phyloP scores from a whole-genome alignment of 2,797 vertebrate species.

The Sebastes wilsoni region DNA sequence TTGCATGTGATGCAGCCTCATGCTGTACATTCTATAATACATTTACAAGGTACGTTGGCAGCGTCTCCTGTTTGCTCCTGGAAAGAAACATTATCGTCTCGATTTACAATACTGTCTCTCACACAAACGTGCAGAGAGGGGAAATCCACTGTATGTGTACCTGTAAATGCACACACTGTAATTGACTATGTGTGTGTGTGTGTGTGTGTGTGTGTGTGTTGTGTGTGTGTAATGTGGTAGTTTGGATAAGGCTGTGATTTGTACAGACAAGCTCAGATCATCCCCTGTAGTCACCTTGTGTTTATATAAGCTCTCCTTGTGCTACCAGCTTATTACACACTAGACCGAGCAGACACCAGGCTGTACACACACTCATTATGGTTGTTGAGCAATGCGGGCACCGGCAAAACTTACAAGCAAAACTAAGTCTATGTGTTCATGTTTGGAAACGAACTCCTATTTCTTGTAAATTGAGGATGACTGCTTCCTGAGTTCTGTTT shows the following conservation, averaged over 20 bases:
- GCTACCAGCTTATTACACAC: background rate
- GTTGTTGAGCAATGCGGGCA: background rate
- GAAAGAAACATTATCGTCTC: background rate
- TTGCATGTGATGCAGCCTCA: background rate
- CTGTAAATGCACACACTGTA: background rate
- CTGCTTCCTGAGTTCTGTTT: background rate
- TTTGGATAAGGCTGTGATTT: background rate
- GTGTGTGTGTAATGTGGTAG: background rate
- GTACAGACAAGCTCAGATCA: slow-evolving; percentile 19
- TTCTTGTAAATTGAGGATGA: background rate
- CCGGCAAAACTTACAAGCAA: background rate
- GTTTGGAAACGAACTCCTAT: background rate
- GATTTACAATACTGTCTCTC: background rate
- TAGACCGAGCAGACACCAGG: background rate
- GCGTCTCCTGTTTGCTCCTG: background rate
- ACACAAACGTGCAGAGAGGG: background rate
- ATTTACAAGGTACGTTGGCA: background rate
- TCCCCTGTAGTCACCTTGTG: slow-evolving; percentile 5
- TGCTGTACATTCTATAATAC: background rate
- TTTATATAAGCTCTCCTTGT: background rate
- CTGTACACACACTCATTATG: slow-evolving; percentile 3
- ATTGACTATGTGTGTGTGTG: background rate
- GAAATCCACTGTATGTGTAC: background rate
- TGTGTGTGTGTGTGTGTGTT: background rate
- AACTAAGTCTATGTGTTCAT: background rate